Evolutionary conservation across 2,888 invertebrate species (phyloP).

Genomic region (Dichetophora obliterata): DNA sequence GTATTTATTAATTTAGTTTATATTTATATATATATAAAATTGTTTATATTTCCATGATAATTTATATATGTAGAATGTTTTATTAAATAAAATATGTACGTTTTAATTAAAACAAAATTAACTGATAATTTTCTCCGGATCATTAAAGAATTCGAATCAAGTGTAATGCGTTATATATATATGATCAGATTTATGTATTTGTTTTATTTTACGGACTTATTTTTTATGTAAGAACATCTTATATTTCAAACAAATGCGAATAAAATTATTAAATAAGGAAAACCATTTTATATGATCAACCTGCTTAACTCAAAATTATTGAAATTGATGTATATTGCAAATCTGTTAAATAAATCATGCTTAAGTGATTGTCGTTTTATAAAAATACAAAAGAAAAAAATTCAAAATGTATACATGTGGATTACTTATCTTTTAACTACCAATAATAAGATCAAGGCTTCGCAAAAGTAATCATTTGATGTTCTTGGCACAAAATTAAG

Average conservation of each 20-base stretch:
- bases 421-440: not conserved
- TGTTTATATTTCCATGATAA: conserved; percentile 32
- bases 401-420: conserved; percentile 3
- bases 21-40: conserved; percentile 30
- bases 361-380: not conserved
- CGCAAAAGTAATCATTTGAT: too few relatives aligned
- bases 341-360: not conserved
- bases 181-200: not conserved
- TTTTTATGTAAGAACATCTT: conserved; percentile 5
- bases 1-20: conserved; percentile 21
- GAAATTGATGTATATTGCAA: conserved; percentile 1
- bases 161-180: conserved; percentile 26
- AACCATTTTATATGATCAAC: too few relatives aligned
- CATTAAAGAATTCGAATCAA: not conserved
- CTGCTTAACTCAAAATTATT: not conserved
- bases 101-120: conserved; percentile 24
- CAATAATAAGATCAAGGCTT: not conserved
- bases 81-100: conserved; percentile 38
- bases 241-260: too few relatives aligned
- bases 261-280: too few relatives aligned
- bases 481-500: too few relatives aligned
- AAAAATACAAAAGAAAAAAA: not conserved
- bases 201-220: not conserved
- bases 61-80: conserved; percentile 37
- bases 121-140: conserved; percentile 11